Base-by-base conservation (phyloP, 2,113 vertebrate species). In the Barbus barbus region DNA sequence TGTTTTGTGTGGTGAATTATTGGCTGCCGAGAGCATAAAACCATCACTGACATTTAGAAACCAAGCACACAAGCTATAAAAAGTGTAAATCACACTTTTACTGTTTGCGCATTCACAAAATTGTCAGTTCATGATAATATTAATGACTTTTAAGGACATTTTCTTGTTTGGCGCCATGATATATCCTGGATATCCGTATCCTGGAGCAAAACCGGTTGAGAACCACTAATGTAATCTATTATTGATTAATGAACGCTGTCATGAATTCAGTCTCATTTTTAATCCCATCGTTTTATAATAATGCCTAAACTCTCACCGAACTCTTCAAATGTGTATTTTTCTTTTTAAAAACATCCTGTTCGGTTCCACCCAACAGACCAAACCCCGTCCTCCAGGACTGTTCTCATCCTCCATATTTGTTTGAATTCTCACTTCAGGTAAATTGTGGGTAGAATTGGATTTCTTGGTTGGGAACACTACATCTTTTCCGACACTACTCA, bases 291-390 rank as follows among this genome's bases (percentile, higher is more conserved):
- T 24, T 77, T 36, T 18, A 36, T 31, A 36, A 51, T 36, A n/a
- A 36, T 58, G 48, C 22, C 51, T 56, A 36, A 77, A 77, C 48
- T 77, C 74, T 36, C 9, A 14, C 9, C 22, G 20, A 77, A 56
- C 74, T 77, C 51, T 77, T 58, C 51, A 14, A 56, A 58, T 77
- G 74, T 77, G 28, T 77, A 56, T 75, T 77, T 77, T 77, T 9
- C 74, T 38, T 14, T 77, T 8, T 14, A n/a, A 77, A 75, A 76
- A 76, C 46, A 75, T 75, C 73, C 26, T 76, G 26, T 9, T 31
- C 2, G 4, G 20, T 24, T 77, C 31, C 22, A 14, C 11, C 51
- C 51, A 20, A 38, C 12, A n/a, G 31, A 38, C 28, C 51, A 33
- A 53, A 76, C 1, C 51, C 31, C n/a, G 3, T 24, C 41, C 41